Evolutionary conservation across 2,113 vertebrate species (phyloP).

Genomic region (Scomber japonicus): DNA sequence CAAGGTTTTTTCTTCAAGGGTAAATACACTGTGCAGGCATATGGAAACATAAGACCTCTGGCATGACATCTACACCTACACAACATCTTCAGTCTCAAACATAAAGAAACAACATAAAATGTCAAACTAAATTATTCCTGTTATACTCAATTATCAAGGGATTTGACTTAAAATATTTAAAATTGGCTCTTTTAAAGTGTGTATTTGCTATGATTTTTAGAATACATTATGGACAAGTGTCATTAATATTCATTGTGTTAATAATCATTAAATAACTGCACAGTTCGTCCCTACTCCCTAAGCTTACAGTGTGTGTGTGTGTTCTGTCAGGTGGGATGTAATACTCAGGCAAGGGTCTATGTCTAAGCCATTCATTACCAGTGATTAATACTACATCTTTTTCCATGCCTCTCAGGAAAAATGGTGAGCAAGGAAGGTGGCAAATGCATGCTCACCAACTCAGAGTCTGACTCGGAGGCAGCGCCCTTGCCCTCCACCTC

Average conservation of each 20-base stretch:
- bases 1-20: neutral
- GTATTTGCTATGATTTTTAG: neutral
- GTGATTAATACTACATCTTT: slow-evolving; percentile 56
- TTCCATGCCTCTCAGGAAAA: slow-evolving; percentile 87
- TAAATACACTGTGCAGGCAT: slow-evolving; percentile 1
- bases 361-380: slow-evolving; percentile 28
- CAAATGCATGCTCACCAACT: slow-evolving; percentile 91
- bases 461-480: slow-evolving; percentile 93
- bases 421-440: slow-evolving; percentile 97
- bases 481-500: slow-evolving; percentile 84
- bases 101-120: neutral
- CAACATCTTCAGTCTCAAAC: neutral
- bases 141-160: neutral
- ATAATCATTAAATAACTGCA: slow-evolving; percentile 16
- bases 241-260: no score
- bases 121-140: neutral
- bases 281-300: slow-evolving; percentile 7
- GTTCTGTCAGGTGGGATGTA: slow-evolving; percentile 26
- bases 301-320: slow-evolving; percentile 6
- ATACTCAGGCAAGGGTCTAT: slow-evolving; percentile 24
- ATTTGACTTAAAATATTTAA: neutral
- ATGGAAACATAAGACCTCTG: neutral
- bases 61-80: neutral
- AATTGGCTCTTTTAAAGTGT: neutral
- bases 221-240: slow-evolving; percentile 7